Base-by-base conservation (phyloP, 1,140 invertebrate species). In the Caenorhabditis remanei region DNA sequence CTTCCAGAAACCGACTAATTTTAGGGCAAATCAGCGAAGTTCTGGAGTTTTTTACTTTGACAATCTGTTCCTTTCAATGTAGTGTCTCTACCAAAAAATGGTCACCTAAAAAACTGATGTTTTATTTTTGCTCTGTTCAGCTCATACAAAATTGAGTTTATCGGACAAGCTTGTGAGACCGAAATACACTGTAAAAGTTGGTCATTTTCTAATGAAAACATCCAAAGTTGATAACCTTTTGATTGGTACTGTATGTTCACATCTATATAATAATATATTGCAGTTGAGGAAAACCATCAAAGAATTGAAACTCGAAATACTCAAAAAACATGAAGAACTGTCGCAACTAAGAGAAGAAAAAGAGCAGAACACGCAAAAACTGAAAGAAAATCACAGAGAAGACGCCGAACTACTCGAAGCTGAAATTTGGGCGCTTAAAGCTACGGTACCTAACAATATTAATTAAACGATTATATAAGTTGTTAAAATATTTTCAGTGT, bases 331-430 rank as follows among this genome's bases (percentile, higher is more conserved):
- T 4, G 71, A 79, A 24, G 71, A 79, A 11, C 43, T 79, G 4
- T 11, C 32, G 2, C 4, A n/a, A 9, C 24, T 79, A 19, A 43
- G 46, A 24, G 46, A 79, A 21, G 71, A 79, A 24, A 79, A 79
- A 50, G 71, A 79, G 41, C 40, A 41, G 53, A 79, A 79, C 13
- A 79, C 71, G 0, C 7, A 8, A 14, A 79, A 79, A 16, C 21
- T 79, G 0, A 79, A 79, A 50, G 71, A 79, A 50, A 79, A 79
- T 11, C 71, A 79, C 13, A 14, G 43, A 41, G 46, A 79, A 79
- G 71, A 79, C 24, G 71, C 46, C 1, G 71, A 79, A 50, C 40
- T 79, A 9, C 46, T 79, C 1, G 71, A 79, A 79, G 71, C 71
- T 0, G 71, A 79, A 79, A 79, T 79, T 13, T 79, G 71, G 71